These are phyloP conservation scores for Halcyon leucocephala DNA, from an alignment of 2,797 vertebrate genomes.

Conservation along the genomic window DNA sequence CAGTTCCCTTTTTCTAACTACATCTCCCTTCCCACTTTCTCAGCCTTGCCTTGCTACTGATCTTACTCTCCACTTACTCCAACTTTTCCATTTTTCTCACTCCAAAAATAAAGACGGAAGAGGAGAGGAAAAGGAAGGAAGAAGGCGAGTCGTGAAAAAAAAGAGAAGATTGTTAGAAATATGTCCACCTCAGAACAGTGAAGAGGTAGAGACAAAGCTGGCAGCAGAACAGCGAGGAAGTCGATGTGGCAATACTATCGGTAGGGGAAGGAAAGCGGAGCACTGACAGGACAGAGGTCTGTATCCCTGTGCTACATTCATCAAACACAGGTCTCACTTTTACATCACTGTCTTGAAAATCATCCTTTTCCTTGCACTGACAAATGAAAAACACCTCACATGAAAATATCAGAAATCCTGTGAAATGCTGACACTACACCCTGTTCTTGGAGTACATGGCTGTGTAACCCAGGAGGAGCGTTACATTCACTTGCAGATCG, in stretches of 20 bases:
- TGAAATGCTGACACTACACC: neutral
- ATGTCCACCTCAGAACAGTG: neutral
- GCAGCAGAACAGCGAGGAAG: neutral
- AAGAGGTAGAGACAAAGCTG: neutral
- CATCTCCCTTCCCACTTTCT: neutral
- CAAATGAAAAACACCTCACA: neutral
- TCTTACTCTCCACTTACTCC: neutral
- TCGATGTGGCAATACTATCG: neutral
- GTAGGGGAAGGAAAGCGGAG: neutral
- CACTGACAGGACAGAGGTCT: fast-evolving
- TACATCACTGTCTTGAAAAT: neutral
- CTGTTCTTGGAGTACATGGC: neutral
- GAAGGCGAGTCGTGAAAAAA: neutral
- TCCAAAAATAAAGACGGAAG: neutral
- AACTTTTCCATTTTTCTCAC: neutral
- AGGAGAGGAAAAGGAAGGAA: neutral
- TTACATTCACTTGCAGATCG: neutral
- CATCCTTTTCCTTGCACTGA: neutral
- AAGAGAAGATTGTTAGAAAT: neutral
- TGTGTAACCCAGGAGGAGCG: fast-evolving
- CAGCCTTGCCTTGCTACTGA: neutral
- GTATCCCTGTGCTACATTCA: fast-evolving
- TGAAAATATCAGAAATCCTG: neutral
- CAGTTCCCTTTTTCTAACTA: neutral
- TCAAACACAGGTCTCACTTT: neutral